Evolutionary conservation across 2,113 vertebrate genomes (phyloP).

Genomic region (Camelus dromedarius): DNA sequence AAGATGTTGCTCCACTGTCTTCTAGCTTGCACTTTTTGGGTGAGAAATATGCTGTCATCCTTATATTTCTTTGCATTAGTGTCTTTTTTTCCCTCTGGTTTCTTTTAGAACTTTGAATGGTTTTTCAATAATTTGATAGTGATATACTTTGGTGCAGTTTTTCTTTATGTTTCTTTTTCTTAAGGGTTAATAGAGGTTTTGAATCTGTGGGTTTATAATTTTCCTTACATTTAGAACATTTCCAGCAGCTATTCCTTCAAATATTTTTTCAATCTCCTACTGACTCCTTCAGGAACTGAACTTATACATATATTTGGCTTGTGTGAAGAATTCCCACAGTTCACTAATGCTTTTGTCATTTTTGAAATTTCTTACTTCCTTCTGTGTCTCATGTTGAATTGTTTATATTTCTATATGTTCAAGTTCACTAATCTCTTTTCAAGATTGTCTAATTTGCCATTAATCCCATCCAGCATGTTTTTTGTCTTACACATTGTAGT

Average conservation of each 20-base stretch:
- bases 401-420: neutral
- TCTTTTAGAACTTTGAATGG: neutral
- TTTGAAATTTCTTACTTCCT: neutral
- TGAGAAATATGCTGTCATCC: neutral
- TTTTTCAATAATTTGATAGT: neutral
- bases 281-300: neutral
- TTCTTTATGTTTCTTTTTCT: neutral
- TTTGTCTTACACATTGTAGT: neutral
- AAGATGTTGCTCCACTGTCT: neutral
- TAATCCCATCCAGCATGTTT: neutral
- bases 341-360: neutral
- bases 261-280: neutral
- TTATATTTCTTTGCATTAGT: neutral
- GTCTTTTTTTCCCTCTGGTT: neutral
- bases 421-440: neutral
- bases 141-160: neutral
- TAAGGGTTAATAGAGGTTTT: neutral
- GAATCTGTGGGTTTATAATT: neutral
- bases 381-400: neutral
- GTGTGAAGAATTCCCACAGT: neutral
- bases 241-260: slow-evolving; percentile 2
- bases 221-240: neutral
- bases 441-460: neutral
- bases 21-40: neutral
- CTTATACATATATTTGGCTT: neutral